Base-by-base conservation (phyloP, 2,888 invertebrate species). In the Dinocampus coccinellae region DNA sequence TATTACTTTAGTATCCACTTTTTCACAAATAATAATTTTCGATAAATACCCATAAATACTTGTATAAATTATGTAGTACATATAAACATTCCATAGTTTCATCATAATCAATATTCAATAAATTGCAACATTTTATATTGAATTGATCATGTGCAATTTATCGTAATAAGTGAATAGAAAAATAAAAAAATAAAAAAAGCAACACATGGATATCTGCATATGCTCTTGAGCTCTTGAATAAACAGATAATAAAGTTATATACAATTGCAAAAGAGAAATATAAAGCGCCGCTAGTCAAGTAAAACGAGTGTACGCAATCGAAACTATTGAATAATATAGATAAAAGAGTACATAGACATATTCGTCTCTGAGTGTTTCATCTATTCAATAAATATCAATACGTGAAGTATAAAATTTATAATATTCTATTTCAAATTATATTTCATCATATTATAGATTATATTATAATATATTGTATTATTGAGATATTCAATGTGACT, bases 321-420 rank as follows among this genome's bases (percentile, higher is more conserved):
- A 47, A 47, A 47, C 55, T 13, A 24, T 55, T 55, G 24, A 55
- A 26, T 26, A 26, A n/a, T 10, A 55, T 55, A 55, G 9, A 24
- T 11, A 55, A 24, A 24, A 55, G 24, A 22, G 67, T 52, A 60
- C 63, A 36, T 55, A 67, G 73, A 69, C 67, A 57, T 55, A 55
- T 55, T 55, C 22, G 13, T n/a, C 10, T 53, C 52, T 53, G 52
- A 3, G 55, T 22, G 55, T 55, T 22, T 11, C 55, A 24, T 22
- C n/a, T 26, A n/a, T 9, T 26, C 55, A 55, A 55, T 55, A 24
- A 55, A 24, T 26, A 26, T 55, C 24, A 55, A 55, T 55, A 24
- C n/a, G 26, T 13, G 55, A 22, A 55, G n/a, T n/a, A 55, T n/a
- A 26, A 11, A 16, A 29, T 57, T 57, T 26, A 16, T 11, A 57